phyloP scores from a whole-genome alignment of 2,797 vertebrate genomes.

The Diceros bicornis region DNA sequence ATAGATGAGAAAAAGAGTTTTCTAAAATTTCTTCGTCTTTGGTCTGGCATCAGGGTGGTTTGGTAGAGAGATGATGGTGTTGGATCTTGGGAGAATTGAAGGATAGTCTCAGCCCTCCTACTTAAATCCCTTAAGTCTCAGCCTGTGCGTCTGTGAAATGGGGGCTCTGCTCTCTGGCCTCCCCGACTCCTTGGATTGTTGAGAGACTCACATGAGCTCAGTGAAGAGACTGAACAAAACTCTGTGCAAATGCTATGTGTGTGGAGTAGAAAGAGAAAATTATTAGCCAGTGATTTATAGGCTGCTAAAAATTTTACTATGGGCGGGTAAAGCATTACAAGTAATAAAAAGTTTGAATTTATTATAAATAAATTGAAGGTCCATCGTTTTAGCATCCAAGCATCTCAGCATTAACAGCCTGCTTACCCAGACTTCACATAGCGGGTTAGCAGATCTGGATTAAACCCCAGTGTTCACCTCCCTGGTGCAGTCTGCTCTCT shows the following conservation, averaged over 20 bases:
- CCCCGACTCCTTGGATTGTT: neutral
- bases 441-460: neutral
- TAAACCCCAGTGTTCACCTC: neutral
- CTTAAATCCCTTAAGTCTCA: neutral
- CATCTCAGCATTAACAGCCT: neutral
- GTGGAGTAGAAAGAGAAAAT: neutral
- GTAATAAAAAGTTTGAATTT: neutral
- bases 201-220: neutral
- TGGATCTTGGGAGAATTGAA: neutral
- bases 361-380: constrained; percentile 12
- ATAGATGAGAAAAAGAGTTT: constrained; percentile 28
- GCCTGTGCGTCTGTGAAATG: neutral
- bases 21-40: neutral
- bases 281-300: neutral
- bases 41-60: constrained; percentile 6
- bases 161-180: neutral
- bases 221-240: neutral
- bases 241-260: neutral
- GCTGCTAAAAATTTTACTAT: neutral
- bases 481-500: neutral
- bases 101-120: neutral
- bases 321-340: neutral
- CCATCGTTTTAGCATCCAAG: neutral
- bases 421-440: neutral
- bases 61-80: neutral